Conservation (phyloP, 2,113 vertebrate species). For the Tympanuchus pallidicinctus region DNA sequence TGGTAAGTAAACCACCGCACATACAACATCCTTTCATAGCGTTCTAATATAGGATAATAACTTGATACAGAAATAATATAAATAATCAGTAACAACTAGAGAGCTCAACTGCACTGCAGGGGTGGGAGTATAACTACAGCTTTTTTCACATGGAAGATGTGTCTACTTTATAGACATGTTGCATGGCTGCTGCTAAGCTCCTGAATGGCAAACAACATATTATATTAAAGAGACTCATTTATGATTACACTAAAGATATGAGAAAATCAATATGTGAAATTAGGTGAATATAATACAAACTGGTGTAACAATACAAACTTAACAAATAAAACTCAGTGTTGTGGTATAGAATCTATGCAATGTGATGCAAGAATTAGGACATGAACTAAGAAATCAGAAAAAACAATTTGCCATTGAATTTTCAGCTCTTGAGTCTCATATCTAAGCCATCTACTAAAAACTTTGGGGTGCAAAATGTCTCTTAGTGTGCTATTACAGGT, state of each 20-base stretch:
- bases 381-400: neutral
- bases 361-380: neutral
- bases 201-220: neutral
- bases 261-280: neutral
- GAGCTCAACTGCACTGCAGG: neutral
- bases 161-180: neutral
- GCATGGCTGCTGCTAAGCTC: neutral
- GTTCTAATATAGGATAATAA: neutral
- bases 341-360: neutral
- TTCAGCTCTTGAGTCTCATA: neutral
- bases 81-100: neutral
- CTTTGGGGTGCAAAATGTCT: rapidly evolving
- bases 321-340: neutral
- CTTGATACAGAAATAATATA: neutral
- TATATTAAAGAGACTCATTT: neutral
- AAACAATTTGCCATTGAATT: neutral
- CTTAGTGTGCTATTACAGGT: neutral
- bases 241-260: rapidly evolving
- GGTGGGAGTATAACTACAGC: neutral
- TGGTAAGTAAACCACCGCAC: neutral
- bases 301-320: neutral
- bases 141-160: neutral
- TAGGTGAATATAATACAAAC: neutral
- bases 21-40: neutral
- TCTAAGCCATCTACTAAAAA: neutral